Base-by-base conservation (phyloP, 2,888 invertebrate species). In the Cephus runcator region DNA sequence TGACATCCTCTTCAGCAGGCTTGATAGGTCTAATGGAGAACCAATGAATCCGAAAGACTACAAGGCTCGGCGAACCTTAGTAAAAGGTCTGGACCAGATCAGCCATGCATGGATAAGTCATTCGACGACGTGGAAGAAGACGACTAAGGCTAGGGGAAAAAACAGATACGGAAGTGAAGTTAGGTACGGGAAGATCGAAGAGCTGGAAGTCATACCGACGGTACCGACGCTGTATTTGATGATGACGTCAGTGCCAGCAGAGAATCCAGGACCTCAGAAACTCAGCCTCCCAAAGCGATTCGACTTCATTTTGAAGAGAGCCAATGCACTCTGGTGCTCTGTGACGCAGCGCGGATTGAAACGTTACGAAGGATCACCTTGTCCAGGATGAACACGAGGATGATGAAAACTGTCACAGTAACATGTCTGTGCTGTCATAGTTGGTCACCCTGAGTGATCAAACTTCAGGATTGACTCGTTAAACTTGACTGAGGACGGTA, bases 341-440 rank as follows among this genome's bases (percentile, higher is more conserved):
- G 2, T 56, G 56, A 2, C 1, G 56, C 56, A 56, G 15, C 23
- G 9, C 23, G 56, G 9, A 56, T 56, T 23, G 56, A 9, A 56
- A 56, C 56, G 23, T 56, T 56, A 23, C 56, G 1, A 4, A 56
- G 56, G 56, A 56, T 56, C 9, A 56, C 9, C 56, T 56, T 56
- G 56, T 56, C 56, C 56, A 56, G 56, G 56, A 56, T 23, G 56
- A 56, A 9, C 56, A 56, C 56, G 56, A 56, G 56, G 56, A 56
- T 79, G 80, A 82, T 76, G 77, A 79, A 81, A 80, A 77, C 82
- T 81, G 83, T 83, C 82, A 79, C 77, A 81, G 81, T 81, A 80
- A 80, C 79, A 76, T 79, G 77, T 75, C 81, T 82, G 77, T 79
- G 76, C 77, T 75, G 81, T 78, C 82, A 79, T 2, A 68, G 36